Base-by-base conservation (phyloP, 2,888 invertebrate species). In the Acrobasis repandana region DNA sequence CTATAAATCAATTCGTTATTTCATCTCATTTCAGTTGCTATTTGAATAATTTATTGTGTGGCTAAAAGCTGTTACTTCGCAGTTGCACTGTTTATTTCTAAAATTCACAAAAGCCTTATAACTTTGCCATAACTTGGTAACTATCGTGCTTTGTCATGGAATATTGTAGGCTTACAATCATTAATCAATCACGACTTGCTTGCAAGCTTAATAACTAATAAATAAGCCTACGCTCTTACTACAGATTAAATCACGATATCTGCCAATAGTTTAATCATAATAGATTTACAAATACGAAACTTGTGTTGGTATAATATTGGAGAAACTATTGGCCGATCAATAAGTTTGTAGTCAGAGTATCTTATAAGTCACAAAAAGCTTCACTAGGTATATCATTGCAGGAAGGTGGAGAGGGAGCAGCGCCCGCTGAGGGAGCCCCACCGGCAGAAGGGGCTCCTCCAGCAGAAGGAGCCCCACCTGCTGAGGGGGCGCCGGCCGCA, bases 401-500 rank as follows among this genome's bases (percentile, higher is more conserved):
- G 54, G 54, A 54, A 54, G 54, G 54, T 2, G 54, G 6, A 20
- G 54, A 54, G n/a, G 54, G 38, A 8, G 54, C 20, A 0, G 43
- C 54, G 6, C 70, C 77, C 0, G 66, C 77, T 0, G 82, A 77
- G 68, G 80, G 56, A 4, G 60, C 58, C 11, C 49, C 66, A 4
- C 70, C 73, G 1, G 68, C 67, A 1, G 71, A 69, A 50, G 71
- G 67, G 0, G 67, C 69, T 4, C 65, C 71, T 0, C 60, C 63
- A 0, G 60, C 60, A 28, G 59, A 59, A 33, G 67, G 64, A 0
- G 65, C 67, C 0, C 66, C 75, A 0, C 71, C 78, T 0, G 72
- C 73, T 0, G 81, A 84, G 61, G 80, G 85, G 9, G 77, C 83
- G 0, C 71, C n/a, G n/a, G 75, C 80, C 0, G 72, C 77, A 2